Evolutionary conservation across 2,113 vertebrate species (phyloP).

Genomic region (Oplegnathus fasciatus): DNA sequence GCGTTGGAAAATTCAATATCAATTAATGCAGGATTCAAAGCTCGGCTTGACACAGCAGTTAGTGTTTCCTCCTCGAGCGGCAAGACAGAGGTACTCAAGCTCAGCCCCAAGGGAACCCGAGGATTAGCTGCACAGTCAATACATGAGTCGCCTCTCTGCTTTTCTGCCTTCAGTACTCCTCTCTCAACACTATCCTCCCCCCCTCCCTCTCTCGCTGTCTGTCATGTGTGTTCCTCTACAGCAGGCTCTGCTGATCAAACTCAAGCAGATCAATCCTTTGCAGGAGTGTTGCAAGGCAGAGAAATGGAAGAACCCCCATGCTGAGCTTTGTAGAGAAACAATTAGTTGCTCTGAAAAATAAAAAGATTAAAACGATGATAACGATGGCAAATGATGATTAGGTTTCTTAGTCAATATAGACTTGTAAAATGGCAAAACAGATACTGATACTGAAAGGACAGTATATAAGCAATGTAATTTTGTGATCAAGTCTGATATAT

Average conservation of each 20-base stretch:
- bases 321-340: conserved; percentile 4
- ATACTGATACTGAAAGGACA: background rate
- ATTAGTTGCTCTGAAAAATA: background rate
- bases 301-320: background rate
- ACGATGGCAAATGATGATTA: too few relatives aligned
- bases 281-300: conserved; percentile 1
- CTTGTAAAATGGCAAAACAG: background rate
- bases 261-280: conserved; percentile 23
- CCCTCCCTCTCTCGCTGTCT: background rate
- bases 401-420: background rate
- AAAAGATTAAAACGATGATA: conserved; percentile 12
- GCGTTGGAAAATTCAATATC: conserved; percentile 73
- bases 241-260: conserved; percentile 45
- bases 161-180: background rate
- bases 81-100: conserved; percentile 45
- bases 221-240: conserved; percentile 15
- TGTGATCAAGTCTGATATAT: background rate
- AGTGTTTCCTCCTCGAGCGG: conserved; percentile 60
- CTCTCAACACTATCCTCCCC: background rate
- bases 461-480: background rate
- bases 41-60: conserved; percentile 64
- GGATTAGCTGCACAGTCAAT: conserved; percentile 68
- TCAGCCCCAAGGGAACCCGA: conserved; percentile 40
- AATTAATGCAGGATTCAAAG: conserved; percentile 70
- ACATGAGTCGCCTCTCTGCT: conserved; percentile 40